Evolutionary conservation across 2,797 vertebrate genomes (phyloP), one percentile per base, ranked within the genome.

Genomic region (Tapirus indicus): DNA sequence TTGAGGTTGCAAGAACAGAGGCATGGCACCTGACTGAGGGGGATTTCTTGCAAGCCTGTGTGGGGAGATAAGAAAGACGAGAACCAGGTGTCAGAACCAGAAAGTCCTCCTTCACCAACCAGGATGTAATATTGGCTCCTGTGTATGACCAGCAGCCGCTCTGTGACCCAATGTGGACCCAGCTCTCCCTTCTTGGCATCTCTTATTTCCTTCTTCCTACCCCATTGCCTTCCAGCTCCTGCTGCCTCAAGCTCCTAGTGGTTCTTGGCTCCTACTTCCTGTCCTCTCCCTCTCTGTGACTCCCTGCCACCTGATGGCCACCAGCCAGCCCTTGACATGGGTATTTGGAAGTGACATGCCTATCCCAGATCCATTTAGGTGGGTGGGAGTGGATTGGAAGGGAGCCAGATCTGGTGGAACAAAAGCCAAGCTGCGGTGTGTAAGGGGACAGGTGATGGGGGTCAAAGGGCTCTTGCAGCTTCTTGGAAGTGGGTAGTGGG

Each of bases 221-320:
- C 21, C 49, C 20, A 9, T 5, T 3, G 27, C 25, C 85, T 11
- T 20, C 80, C 49, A 20, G 44, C 64, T 80, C 35, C 60, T 29
- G 18, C 38, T 1, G 0, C 47, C 27, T 77, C 41, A 20, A 7
- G 20, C 21, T 27, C 32, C 35, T 3, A 2, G 6, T 0, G 3
- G 41, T 13, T 2, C 0, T 0, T 49, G 21, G 66, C 32, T 38
- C 23, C 44, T 75, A 29, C 35, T 84, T 35, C 35, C 60, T 27
- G 20, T 52, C 35, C 32, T 41, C n/a, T 84, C 32, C 47, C 32
- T 62, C 23, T 23, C 41, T 49, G 3, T 32, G 80, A 41, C 38
- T 49, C 58, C 27, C 58, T 79, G n/a, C 64, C 68, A 25, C 10
- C n/a, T 2, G 0, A 3, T 2, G 38, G 32, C 25, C 66, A 1